Conservation (phyloP, 2,888 invertebrate species). For the Cylloceria caligata region DNA sequence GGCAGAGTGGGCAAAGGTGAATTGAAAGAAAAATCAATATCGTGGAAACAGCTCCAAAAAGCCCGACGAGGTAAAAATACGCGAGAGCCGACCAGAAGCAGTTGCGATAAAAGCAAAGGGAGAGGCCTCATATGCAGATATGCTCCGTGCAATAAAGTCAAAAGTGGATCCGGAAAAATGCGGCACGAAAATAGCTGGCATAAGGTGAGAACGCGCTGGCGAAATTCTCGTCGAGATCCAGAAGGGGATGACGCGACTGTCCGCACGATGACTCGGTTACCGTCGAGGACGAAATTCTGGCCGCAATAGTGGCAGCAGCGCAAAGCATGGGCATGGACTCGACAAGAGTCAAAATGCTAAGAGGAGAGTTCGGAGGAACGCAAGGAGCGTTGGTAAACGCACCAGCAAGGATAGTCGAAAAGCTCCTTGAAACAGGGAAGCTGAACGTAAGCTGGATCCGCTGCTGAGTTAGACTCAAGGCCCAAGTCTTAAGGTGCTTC, state of each 20-base stretch:
- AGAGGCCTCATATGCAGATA: conserved; percentile 24
- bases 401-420: neutral
- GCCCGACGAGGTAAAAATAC: no score
- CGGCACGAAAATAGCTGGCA: conserved; percentile 26
- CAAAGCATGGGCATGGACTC: neutral
- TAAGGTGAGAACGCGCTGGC: conserved; percentile 31
- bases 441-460: conserved; percentile 55
- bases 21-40: neutral
- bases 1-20: neutral
- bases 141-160: conserved; percentile 22
- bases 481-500: conserved; percentile 42
- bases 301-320: neutral
- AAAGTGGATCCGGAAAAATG: conserved; percentile 28
- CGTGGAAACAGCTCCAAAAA: neutral
- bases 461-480: conserved; percentile 63
- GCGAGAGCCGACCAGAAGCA: no score
- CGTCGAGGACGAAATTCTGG: neutral
- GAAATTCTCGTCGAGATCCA: conserved; percentile 18
- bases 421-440: conserved; percentile 23
- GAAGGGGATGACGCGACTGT: conserved; percentile 19
- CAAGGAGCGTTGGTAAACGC: conserved; percentile 17
- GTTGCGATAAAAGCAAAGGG: conserved; percentile 10
- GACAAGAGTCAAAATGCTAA: neutral
- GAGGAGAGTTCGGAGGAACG: no score
- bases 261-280: conserved; percentile 23